These are phyloP conservation scores for Drosophila pallidifrons DNA, from an alignment of 1,140 invertebrate genomes.

Conservation along the genomic window DNA sequence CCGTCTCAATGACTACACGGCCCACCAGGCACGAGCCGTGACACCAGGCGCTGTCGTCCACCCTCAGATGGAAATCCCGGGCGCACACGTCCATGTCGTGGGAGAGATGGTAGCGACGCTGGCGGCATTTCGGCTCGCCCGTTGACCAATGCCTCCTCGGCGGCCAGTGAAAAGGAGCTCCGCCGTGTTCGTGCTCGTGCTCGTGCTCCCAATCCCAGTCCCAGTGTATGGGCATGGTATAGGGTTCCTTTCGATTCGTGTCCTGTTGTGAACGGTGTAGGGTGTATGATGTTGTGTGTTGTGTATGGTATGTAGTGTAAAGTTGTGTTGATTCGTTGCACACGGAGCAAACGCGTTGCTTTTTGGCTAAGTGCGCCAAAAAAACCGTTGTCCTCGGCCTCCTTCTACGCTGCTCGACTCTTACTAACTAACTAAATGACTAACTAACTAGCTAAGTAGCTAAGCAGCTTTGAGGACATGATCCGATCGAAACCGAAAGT, in stretches of 20 bases:
- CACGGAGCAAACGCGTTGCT: slow-evolving; percentile 78
- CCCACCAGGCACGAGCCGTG: slow-evolving; percentile 78
- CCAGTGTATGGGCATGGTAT: slow-evolving; percentile 76
- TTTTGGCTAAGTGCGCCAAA: slow-evolving; percentile 78
- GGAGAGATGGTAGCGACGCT: slow-evolving; percentile 66
- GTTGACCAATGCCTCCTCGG: slow-evolving; percentile 65
- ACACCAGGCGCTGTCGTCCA: slow-evolving; percentile 76
- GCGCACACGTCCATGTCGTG: slow-evolving; percentile 77
- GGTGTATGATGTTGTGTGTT: not conserved
- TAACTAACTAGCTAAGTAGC: slow-evolving; percentile 24
- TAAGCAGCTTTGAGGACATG: not conserved
- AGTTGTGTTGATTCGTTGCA: slow-evolving; percentile 65
- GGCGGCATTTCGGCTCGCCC: slow-evolving; percentile 70
- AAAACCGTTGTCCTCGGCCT: slow-evolving; percentile 78
- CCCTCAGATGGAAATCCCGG: slow-evolving; percentile 71
- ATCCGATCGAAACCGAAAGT: slow-evolving; percentile 23
- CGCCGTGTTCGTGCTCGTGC: slow-evolving; percentile 68
- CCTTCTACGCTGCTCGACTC: slow-evolving; percentile 64
- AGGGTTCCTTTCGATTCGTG: slow-evolving; percentile 3
- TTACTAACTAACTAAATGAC: slow-evolving; percentile 62
- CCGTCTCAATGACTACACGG: slow-evolving; percentile 72
- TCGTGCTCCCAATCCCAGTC: slow-evolving; percentile 78
- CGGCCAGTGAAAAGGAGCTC: slow-evolving; percentile 64
- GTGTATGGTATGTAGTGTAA: slow-evolving; percentile 4
- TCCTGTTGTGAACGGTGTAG: not conserved